Evolutionary conservation across 2,113 vertebrate genomes (phyloP).

Genomic region (Gavialis gangeticus): DNA sequence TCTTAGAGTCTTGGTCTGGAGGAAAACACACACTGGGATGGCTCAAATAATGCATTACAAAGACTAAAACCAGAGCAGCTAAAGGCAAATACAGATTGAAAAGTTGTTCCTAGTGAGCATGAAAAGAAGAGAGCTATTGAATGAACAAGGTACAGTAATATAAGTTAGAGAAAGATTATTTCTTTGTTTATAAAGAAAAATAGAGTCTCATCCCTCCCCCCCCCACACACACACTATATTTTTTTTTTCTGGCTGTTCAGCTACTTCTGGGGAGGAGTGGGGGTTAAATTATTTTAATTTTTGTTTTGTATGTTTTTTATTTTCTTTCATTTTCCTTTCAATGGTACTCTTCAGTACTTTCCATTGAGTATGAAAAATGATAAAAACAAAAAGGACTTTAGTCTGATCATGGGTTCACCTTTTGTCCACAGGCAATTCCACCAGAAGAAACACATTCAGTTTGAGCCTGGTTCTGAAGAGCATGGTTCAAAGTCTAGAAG

Average conservation of each 20-base stretch:
- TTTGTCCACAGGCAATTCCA: neutral
- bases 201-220: neutral
- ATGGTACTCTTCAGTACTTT: neutral
- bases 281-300: neutral
- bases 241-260: neutral
- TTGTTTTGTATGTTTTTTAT: neutral
- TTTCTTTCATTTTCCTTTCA: neutral
- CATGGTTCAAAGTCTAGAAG: neutral
- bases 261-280: neutral
- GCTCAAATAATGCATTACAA: neutral
- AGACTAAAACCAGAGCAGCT: neutral
- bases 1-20: neutral
- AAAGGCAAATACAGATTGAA: neutral
- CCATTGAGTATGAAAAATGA: neutral
- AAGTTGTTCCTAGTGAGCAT: neutral
- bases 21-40: neutral
- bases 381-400: neutral
- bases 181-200: neutral
- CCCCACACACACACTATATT: too few species aligned
- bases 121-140: neutral
- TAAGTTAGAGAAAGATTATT: neutral
- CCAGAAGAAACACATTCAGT: neutral
- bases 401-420: neutral
- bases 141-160: neutral
- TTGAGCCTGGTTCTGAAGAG: neutral